These are phyloP conservation scores for Physeter macrocephalus DNA, from an alignment of 2,113 vertebrate genomes.

Conservation along the genomic window DNA sequence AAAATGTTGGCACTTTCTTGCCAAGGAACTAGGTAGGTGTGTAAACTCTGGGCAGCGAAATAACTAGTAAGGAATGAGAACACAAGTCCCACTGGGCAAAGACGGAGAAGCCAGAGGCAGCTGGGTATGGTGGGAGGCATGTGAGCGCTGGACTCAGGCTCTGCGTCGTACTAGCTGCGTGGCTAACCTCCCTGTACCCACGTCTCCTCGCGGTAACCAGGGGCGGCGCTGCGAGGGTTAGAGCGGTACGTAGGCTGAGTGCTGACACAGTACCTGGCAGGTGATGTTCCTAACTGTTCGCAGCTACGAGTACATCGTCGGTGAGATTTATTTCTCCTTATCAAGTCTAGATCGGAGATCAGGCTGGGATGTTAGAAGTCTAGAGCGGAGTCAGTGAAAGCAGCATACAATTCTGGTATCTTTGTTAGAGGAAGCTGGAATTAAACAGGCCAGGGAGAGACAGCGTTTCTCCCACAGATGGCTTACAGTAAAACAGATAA, in stretches of 20 bases:
- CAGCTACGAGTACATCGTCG: too few species aligned
- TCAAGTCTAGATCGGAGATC: background rate
- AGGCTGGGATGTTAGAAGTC: background rate
- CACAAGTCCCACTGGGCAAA: background rate
- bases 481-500: background rate
- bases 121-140: accelerated
- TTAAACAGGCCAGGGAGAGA: background rate
- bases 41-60: background rate
- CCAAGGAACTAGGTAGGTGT: background rate
- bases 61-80: background rate
- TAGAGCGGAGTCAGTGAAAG: background rate
- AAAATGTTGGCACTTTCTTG: background rate
- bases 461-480: background rate
- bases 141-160: background rate
- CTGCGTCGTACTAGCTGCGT: background rate
- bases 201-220: background rate
- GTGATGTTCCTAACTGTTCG: accelerated
- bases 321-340: background rate
- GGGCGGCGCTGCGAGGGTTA: background rate
- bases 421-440: background rate
- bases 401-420: background rate
- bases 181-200: background rate
- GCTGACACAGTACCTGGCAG: background rate
- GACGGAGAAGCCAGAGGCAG: background rate
- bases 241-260: accelerated